phyloP scores from a whole-genome alignment of 2,888 invertebrate species.

The Venustoraphidia nigricollis region DNA sequence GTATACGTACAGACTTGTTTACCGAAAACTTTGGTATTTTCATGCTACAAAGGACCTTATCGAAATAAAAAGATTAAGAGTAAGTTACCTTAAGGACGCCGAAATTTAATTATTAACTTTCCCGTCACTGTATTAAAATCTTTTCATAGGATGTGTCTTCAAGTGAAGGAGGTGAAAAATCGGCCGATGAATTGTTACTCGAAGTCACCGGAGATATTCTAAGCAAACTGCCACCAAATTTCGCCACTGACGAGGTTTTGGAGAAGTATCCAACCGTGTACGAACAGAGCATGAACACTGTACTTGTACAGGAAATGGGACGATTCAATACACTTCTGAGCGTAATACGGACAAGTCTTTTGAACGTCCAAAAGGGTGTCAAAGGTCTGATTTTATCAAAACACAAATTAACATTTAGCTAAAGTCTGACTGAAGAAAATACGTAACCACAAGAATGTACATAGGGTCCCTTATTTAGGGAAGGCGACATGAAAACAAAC shows the following conservation, averaged over 20 bases:
- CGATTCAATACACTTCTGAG: constrained; percentile 60
- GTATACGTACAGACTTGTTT: background rate
- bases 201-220: constrained; percentile 68
- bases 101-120: background rate
- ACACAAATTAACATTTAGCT: constrained; percentile 7
- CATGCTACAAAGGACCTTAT: background rate
- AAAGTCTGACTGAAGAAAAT: too few relatives aligned
- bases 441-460: too few relatives aligned
- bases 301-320: constrained; percentile 75
- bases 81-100: background rate
- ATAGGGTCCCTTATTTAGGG: too few relatives aligned
- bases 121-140: too few relatives aligned
- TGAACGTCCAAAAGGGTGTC: constrained; percentile 70
- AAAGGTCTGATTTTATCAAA: constrained; percentile 42
- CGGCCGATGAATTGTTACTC: constrained; percentile 66
- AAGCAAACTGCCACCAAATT: constrained; percentile 54
- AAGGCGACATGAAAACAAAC: too few relatives aligned
- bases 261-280: constrained; percentile 59
- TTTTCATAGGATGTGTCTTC: constrained; percentile 41
- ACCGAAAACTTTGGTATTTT: background rate
- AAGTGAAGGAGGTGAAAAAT: constrained; percentile 41
- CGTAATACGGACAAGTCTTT: constrained; percentile 58
- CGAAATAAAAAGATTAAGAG: background rate
- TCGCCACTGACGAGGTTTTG: constrained; percentile 47
- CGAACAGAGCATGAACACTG: constrained; percentile 87